Conservation (phyloP, 2,113 vertebrate genomes). For the Tragulus kanchil region DNA sequence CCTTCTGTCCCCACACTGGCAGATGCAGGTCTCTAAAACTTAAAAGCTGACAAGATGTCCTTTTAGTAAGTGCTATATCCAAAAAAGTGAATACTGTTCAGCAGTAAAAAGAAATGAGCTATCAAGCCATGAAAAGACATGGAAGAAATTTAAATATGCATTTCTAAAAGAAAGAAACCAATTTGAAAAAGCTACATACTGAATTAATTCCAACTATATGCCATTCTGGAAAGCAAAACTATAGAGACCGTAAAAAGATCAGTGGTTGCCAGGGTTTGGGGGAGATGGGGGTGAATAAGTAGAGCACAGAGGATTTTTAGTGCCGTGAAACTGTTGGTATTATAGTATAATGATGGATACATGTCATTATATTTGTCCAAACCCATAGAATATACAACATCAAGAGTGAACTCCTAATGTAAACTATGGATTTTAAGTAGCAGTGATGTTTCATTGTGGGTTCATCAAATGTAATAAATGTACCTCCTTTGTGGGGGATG, state of each 20-base stretch:
- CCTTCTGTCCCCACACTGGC: no score
- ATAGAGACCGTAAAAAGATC: background rate
- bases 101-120: background rate
- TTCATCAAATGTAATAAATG: background rate
- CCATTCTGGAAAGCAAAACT: background rate
- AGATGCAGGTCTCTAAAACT: background rate
- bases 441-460: background rate
- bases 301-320: background rate
- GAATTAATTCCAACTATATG: background rate
- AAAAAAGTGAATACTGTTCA: background rate
- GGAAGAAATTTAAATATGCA: background rate
- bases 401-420: background rate
- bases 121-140: background rate
- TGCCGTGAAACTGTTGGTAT: background rate
- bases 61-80: background rate
- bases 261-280: background rate
- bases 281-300: background rate
- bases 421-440: background rate
- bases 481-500: background rate
- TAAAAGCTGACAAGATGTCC: background rate
- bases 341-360: background rate
- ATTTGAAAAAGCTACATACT: background rate
- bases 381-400: background rate
- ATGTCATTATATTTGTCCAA: background rate
- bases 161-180: background rate